phyloP scores from a whole-genome alignment of 2,113 vertebrate genomes.

The Pelvicachromis taeniatus region DNA sequence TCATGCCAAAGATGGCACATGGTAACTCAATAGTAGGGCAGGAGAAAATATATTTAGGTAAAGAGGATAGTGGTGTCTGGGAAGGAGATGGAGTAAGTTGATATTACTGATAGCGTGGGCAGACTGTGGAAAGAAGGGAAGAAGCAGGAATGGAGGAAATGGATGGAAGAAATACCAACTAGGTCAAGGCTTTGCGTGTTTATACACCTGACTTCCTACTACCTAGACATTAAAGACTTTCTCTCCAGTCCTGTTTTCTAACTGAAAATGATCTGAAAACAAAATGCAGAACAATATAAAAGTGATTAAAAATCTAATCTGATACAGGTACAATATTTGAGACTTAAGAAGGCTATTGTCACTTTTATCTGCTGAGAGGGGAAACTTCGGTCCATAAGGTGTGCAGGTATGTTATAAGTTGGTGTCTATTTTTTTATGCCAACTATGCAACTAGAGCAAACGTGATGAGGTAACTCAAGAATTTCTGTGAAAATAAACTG shows the following conservation, averaged over 20 bases:
- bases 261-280: background rate
- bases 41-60: background rate
- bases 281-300: background rate
- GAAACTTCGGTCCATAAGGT: background rate
- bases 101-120: background rate
- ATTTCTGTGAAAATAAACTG: background rate
- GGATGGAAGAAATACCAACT: background rate
- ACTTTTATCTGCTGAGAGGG: background rate
- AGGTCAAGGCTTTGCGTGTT: background rate
- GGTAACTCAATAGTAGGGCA: background rate
- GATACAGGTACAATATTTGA: background rate
- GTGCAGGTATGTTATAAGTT: background rate
- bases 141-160: background rate
- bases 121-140: background rate
- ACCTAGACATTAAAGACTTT: background rate
- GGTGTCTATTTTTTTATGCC: background rate
- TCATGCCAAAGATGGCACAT: background rate
- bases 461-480: background rate
- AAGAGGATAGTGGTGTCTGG: conserved; percentile 23
- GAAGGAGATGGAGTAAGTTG: background rate
- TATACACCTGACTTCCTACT: background rate
- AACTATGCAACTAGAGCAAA: background rate
- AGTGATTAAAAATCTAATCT: background rate
- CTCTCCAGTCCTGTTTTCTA: background rate
- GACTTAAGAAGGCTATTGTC: background rate